A percentile compares a stretch with the other conserved stretches of the same genome.
Conservation (phyloP, 2,888 invertebrate species). For the Epicampocera succincta region DNA sequence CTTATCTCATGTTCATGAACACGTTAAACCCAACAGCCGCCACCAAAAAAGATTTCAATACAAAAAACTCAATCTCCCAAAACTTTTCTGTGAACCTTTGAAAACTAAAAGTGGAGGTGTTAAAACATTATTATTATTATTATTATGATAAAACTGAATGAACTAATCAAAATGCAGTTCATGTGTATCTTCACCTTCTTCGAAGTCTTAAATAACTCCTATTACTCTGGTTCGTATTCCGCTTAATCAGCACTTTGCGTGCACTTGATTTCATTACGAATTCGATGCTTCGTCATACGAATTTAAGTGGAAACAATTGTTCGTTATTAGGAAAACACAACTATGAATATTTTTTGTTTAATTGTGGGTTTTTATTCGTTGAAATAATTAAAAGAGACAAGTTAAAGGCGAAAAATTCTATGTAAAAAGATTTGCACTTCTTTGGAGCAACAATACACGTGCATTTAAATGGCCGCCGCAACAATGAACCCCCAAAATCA, state of each 20-base stretch:
- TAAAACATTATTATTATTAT: constrained; percentile 11
- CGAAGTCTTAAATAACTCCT: not conserved
- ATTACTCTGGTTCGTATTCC: not conserved
- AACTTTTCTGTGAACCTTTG: constrained; percentile 24
- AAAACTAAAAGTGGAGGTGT: constrained; percentile 31
- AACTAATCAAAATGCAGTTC: constrained; percentile 28
- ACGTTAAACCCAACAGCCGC: constrained; percentile 43
- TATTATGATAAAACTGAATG: constrained; percentile 18
- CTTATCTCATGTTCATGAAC: constrained; percentile 62
- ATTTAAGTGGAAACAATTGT: constrained; percentile 3
- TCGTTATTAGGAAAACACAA: not conserved
- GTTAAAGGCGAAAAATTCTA: constrained; percentile 37
- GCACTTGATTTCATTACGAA: constrained; percentile 57
- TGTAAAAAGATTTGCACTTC: constrained; percentile 43
- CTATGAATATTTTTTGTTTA: constrained; percentile 1
- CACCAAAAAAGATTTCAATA: constrained; percentile 20
- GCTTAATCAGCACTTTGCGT: constrained; percentile 42
- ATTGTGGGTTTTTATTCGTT: constrained; percentile 8
- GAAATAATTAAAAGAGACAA: constrained; percentile 55
- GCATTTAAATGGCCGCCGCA: constrained; percentile 44
- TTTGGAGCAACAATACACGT: constrained; percentile 55
- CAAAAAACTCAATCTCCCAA: not conserved
- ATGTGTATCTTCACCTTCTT: constrained; percentile 2
- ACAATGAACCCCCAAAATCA: constrained; percentile 12
- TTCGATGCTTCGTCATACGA: constrained; percentile 8